Evolutionary conservation across 2,113 vertebrate genomes (phyloP).

Genomic region (Hemibagrus wyckioides): DNA sequence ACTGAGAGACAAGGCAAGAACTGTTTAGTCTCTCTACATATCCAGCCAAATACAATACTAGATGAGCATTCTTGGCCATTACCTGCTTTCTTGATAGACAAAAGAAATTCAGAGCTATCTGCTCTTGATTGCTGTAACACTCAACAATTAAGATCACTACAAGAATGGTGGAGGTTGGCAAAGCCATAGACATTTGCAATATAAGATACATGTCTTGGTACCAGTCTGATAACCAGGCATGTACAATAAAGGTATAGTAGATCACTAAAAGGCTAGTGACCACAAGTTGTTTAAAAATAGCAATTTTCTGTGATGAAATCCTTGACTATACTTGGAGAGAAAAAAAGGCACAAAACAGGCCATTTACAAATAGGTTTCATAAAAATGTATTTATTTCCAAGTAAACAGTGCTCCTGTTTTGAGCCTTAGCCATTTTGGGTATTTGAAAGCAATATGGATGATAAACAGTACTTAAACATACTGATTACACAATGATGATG

Average conservation of each 20-base stretch:
- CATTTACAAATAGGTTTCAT: background rate
- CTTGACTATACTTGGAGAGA: background rate
- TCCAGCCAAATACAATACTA: background rate
- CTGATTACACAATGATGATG: background rate
- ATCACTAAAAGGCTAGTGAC: background rate
- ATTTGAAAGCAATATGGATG: background rate
- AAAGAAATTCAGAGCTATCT: background rate
- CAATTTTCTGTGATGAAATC: background rate
- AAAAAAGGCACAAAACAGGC: background rate
- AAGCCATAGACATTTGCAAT: background rate
- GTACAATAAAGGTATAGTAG: background rate
- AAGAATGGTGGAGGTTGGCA: background rate
- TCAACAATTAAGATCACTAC: background rate
- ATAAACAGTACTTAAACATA: background rate
- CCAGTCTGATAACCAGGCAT: background rate
- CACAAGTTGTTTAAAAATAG: background rate
- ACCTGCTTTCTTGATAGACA: background rate
- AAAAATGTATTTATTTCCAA: background rate
- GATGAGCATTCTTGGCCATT: background rate
- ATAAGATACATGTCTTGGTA: background rate
- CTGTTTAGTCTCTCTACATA: background rate
- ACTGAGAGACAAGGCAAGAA: slow-evolving; percentile 22
- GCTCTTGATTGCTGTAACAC: background rate
- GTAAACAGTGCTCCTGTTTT: background rate
- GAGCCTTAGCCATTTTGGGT: background rate